Evolutionary conservation across 2,113 vertebrate genomes (phyloP).

Genomic region (Cariama cristata): DNA sequence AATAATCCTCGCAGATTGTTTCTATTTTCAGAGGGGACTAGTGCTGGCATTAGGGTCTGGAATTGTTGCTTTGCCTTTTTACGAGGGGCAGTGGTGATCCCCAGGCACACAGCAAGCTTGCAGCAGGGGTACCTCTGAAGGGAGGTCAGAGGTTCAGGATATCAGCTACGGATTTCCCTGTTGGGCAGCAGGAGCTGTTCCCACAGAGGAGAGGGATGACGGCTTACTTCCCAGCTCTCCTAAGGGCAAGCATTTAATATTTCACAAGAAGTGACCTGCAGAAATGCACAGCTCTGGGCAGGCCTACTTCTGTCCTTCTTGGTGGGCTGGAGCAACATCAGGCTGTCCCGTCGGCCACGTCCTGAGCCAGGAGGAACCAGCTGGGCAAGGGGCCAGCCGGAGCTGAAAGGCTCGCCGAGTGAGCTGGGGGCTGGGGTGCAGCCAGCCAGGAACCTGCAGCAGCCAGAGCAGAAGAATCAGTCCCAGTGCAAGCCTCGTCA

Average conservation of each 20-base stretch:
- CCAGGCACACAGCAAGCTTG: neutral
- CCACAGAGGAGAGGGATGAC: neutral
- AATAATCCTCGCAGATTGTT: constrained; percentile 36
- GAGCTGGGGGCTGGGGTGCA: neutral
- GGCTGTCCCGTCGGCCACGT: neutral
- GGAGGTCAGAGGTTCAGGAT: neutral
- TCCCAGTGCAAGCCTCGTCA: neutral
- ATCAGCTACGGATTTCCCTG: neutral
- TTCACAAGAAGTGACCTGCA: neutral
- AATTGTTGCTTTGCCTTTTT: neutral
- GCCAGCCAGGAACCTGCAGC: neutral
- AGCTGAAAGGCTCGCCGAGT: neutral
- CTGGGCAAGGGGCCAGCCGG: neutral
- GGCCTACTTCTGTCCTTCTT: neutral
- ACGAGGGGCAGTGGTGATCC: neutral
- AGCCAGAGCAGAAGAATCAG: neutral
- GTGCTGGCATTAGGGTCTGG: constrained; percentile 21
- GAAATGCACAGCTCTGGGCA: neutral
- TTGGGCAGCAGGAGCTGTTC: neutral
- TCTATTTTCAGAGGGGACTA: constrained; percentile 40
- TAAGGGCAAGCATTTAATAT: neutral
- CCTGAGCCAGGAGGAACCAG: neutral
- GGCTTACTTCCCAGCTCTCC: neutral
- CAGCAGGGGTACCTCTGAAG: fast-evolving
- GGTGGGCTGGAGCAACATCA: neutral